Evolutionary conservation across 92 coral and sea anemone genomes (phyloP).

Genomic region (Porites divaricata): DNA sequence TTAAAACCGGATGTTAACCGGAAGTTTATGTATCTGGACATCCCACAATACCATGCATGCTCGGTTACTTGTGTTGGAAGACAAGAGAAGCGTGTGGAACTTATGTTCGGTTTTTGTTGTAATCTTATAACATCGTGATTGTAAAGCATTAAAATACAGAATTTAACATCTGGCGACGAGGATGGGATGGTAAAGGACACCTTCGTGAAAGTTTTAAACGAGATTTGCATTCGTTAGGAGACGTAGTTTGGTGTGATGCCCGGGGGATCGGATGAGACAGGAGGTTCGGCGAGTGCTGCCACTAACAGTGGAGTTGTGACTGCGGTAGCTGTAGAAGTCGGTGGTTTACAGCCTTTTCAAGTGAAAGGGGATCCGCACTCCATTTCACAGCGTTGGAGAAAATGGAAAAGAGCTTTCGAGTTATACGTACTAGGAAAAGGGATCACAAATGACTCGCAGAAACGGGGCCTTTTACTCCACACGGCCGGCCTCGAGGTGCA

Average conservation of each 20-base stretch:
- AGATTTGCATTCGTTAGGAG: not conserved
- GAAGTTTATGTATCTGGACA: no score
- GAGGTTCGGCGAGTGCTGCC: constrained; percentile 1
- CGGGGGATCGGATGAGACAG: constrained; percentile 1
- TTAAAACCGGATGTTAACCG: no score
- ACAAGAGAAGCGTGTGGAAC: not conserved
- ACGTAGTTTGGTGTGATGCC: constrained; percentile 1
- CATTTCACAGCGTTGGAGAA: constrained; percentile 46
- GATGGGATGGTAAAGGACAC: constrained; percentile 4
- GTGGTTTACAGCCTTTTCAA: constrained; percentile 34
- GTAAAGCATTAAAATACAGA: not conserved
- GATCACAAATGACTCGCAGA: constrained; percentile 35
- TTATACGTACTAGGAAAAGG: constrained; percentile 43
- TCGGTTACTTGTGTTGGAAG: not conserved
- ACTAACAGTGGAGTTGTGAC: constrained; percentile 8
- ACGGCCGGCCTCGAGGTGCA: constrained; percentile 46
- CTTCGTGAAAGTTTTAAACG: not conserved
- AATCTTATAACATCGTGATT: no score
- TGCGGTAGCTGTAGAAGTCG: constrained; percentile 22
- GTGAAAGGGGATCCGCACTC: constrained; percentile 42
- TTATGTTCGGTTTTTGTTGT: constrained; percentile 1
- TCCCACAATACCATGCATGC: no score
- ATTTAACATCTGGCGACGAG: constrained; percentile 34
- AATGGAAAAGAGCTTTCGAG: constrained; percentile 53
- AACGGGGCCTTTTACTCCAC: constrained; percentile 46